Percentiles rank a stretch among this genome's conserved stretches.
These are phyloP conservation scores for Branchellion lobata DNA, from an alignment of 2,888 invertebrate genomes.

Conservation along the genomic window DNA sequence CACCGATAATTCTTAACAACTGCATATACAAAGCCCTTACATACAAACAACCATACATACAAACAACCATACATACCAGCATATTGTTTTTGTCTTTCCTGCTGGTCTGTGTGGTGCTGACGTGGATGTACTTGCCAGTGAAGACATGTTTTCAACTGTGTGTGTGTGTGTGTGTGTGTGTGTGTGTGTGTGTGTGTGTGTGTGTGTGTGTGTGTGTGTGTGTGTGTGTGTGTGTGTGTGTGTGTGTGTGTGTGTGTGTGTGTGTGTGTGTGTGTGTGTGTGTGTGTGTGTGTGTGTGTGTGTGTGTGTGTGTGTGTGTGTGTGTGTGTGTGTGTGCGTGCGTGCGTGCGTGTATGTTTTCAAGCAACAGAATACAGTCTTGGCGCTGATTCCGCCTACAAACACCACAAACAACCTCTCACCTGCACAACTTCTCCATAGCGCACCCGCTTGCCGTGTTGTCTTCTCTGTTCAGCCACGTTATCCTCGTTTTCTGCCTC, in stretches of 20 bases:
- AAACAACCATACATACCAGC: slow-evolving; percentile 60
- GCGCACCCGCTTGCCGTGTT: slow-evolving; percentile 61
- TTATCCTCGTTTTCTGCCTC: slow-evolving; percentile 62
- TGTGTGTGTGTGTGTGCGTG: background rate
- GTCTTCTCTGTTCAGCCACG: slow-evolving; percentile 60
- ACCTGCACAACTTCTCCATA: slow-evolving; percentile 63
- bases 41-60: no score
- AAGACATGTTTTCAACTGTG: slow-evolving; percentile 61
- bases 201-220: background rate
- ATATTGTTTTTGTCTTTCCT: slow-evolving; percentile 62
- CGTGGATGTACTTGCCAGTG: slow-evolving; percentile 61
- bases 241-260: background rate
- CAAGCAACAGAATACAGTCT: no score
- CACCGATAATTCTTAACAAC: no score
- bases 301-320: background rate
- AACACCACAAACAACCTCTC: no score
- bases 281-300: background rate
- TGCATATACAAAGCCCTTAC: no score
- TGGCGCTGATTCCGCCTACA: no score
- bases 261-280: background rate
- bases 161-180: slow-evolving; percentile 19
- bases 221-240: background rate
- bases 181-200: background rate
- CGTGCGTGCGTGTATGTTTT: no score
- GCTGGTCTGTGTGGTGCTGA: slow-evolving; percentile 62